Conservation (phyloP, 2,113 vertebrate species). For the Mormoops blainvillei region DNA sequence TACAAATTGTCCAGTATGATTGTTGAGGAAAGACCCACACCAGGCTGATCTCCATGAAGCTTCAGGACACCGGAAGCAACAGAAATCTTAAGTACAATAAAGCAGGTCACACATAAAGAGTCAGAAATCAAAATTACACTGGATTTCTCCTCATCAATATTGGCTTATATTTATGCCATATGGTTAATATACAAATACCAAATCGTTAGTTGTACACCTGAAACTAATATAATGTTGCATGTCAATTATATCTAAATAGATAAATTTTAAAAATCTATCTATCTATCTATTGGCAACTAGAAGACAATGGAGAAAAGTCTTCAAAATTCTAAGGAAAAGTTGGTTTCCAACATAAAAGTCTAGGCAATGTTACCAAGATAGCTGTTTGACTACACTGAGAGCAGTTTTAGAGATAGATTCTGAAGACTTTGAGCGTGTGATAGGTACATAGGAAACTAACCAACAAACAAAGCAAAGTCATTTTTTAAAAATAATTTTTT, state of each 20-base stretch:
- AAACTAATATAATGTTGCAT: neutral
- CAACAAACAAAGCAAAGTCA: neutral
- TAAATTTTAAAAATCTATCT: neutral
- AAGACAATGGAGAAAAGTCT: neutral
- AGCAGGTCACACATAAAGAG: neutral
- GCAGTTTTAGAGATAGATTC: neutral
- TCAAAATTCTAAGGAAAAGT: slow-evolving; percentile 3
- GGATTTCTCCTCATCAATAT: neutral
- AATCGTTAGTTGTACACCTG: neutral
- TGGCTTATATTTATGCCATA: no score
- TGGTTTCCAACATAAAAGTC: neutral
- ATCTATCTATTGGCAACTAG: no score
- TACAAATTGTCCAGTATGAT: neutral
- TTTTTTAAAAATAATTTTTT: no score
- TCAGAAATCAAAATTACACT: neutral
- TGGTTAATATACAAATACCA: neutral
- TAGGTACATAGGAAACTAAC: neutral
- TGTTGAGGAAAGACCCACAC: neutral
- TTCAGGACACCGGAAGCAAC: neutral
- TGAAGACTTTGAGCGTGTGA: neutral
- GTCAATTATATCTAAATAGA: neutral
- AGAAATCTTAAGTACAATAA: neutral
- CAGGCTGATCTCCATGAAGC: neutral
- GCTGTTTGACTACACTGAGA: neutral
- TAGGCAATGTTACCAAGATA: neutral